A percentile compares a stretch with the other conserved stretches of the same genome.
phyloP scores from a whole-genome alignment of 30 jellyfish, hydroid and myxozoan genomes.

The Turritopsis rubra region DNA sequence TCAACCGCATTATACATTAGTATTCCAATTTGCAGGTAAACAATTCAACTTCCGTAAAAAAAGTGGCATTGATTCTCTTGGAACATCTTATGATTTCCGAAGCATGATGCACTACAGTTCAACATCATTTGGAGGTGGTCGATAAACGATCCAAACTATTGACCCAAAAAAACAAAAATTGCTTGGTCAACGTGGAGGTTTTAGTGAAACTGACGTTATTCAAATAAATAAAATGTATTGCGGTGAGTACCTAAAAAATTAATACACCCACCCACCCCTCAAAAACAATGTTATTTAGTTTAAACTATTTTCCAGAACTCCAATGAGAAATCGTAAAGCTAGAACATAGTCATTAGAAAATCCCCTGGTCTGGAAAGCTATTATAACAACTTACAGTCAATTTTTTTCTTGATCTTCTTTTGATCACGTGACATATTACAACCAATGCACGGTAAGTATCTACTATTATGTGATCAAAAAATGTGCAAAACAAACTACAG shows the following conservation, averaged over 20 bases:
- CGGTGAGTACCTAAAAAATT: constrained; percentile 29
- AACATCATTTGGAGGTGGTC: constrained; percentile 56
- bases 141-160: constrained; percentile 44
- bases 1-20: neutral
- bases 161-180: constrained; percentile 42
- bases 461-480: too few relatives aligned
- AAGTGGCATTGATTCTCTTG: constrained; percentile 35
- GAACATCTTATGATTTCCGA: constrained; percentile 55
- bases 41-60: constrained; percentile 30
- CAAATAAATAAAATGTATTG: constrained; percentile 49
- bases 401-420: too few relatives aligned
- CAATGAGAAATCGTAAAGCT: neutral
- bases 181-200: constrained; percentile 63
- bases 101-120: constrained; percentile 69
- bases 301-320: neutral
- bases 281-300: too few relatives aligned
- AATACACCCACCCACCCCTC: too few relatives aligned
- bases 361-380: neutral
- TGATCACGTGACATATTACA: too few relatives aligned
- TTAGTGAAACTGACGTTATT: constrained; percentile 45
- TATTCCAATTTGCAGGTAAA: constrained; percentile 2
- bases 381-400: too few relatives aligned
- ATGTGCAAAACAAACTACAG: too few relatives aligned
- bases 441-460: too few relatives aligned
- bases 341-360: too few relatives aligned